A percentile compares a stretch with the other conserved stretches of the same genome.
phyloP scores from a whole-genome alignment of 2,888 invertebrate genomes.

The Proisotoma minuta region DNA sequence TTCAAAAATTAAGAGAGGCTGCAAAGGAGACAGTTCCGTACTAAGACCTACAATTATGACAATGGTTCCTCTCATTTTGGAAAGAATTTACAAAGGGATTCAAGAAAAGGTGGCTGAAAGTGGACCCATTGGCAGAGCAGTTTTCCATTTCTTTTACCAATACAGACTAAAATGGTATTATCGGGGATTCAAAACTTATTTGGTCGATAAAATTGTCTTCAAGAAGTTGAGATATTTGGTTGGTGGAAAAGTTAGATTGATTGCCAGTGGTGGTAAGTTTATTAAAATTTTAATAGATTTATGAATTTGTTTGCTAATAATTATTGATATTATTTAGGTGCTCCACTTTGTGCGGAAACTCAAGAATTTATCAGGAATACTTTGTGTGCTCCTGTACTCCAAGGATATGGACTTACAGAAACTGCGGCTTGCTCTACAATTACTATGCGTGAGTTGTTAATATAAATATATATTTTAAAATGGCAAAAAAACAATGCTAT shows the following conservation, averaged over 20 bases:
- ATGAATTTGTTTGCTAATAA: not conserved
- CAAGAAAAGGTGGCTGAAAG: slow-evolving; percentile 86
- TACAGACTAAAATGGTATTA: slow-evolving; percentile 85
- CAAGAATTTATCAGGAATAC: slow-evolving; percentile 89
- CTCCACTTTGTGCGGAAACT: slow-evolving; percentile 86
- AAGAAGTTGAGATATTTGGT: slow-evolving; percentile 65
- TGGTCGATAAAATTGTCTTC: slow-evolving; percentile 66
- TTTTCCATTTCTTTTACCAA: slow-evolving; percentile 90
- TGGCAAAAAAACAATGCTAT: not conserved
- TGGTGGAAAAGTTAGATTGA: slow-evolving; percentile 81
- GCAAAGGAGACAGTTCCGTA: slow-evolving; percentile 78
- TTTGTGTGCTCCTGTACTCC: slow-evolving; percentile 81
- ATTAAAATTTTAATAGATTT: slow-evolving; percentile 50
- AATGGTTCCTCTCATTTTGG: slow-evolving; percentile 92
- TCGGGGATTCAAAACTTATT: slow-evolving; percentile 74
- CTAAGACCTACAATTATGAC: slow-evolving; percentile 85
- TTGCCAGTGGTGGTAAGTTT: slow-evolving; percentile 81
- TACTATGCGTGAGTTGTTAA: slow-evolving; percentile 7
- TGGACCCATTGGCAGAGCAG: slow-evolving; percentile 68
- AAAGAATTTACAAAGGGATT: slow-evolving; percentile 94
- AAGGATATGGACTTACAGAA: slow-evolving; percentile 96
- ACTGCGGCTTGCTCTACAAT: slow-evolving; percentile 79
- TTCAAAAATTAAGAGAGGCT: slow-evolving; percentile 92
- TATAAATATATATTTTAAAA: not conserved
- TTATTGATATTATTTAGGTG: not conserved